Evolutionary conservation across 2,797 vertebrate species (phyloP).

Genomic region (Enteromius thamalakanensis): DNA sequence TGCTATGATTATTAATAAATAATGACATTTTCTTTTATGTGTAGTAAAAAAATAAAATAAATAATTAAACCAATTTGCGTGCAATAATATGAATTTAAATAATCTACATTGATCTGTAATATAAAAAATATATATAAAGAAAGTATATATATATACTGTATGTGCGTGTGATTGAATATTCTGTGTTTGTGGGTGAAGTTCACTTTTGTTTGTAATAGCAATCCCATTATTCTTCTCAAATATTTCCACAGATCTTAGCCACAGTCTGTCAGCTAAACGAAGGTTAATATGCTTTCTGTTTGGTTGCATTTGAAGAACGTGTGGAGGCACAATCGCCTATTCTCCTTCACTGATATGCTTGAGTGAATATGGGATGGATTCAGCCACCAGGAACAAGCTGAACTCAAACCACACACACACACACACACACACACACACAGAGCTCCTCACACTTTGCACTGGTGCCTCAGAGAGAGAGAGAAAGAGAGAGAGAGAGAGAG

Average conservation of each 20-base stretch:
- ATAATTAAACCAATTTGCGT: neutral
- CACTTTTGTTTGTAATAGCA: neutral
- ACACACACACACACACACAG: conserved; percentile 5
- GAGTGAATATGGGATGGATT: conserved; percentile 80
- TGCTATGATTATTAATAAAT: neutral
- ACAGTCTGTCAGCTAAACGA: conserved; percentile 72
- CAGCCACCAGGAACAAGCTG: conserved; percentile 79
- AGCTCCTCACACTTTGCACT: conserved; percentile 67
- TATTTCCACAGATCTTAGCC: conserved; percentile 64
- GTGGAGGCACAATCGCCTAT: conserved; percentile 78
- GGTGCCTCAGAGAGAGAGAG: conserved; percentile 61
- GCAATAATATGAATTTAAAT: too few species aligned
- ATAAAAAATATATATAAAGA: neutral
- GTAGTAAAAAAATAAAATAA: too few species aligned
- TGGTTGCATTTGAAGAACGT: conserved; percentile 78
- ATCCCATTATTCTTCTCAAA: conserved; percentile 60
- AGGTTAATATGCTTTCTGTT: conserved; percentile 84
- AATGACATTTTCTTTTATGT: neutral
- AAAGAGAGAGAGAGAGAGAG: conserved; percentile 35
- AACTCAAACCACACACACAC: conserved; percentile 38
- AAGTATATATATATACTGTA: too few species aligned
- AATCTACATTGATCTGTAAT: neutral
- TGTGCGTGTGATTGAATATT: neutral
- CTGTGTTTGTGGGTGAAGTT: neutral
- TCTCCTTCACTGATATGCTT: conserved; percentile 80